Percentiles rank a stretch among this genome's conserved stretches.
Conservation (phyloP, 2,797 vertebrate species). For the Ctenopoma multispine region DNA sequence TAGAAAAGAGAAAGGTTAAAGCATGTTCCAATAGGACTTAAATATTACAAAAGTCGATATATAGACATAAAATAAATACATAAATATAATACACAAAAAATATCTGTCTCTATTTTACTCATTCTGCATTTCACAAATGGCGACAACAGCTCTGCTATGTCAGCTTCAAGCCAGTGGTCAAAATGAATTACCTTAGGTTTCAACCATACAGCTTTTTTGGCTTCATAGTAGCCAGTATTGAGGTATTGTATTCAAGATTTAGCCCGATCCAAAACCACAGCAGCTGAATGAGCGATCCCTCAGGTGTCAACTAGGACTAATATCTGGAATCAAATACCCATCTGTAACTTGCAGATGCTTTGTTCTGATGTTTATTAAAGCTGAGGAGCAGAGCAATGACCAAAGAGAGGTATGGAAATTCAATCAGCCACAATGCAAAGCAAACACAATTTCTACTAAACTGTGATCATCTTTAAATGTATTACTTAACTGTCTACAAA, state of each 20-base stretch:
- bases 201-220: conserved; percentile 28
- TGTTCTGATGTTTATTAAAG: conserved; percentile 1
- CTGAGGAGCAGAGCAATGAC: not conserved
- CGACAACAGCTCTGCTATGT: conserved; percentile 23
- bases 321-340: conserved; percentile 63
- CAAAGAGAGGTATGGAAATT: conserved; percentile 28
- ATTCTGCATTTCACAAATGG: conserved; percentile 9
- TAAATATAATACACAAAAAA: not conserved
- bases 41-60: not conserved
- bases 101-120: not conserved
- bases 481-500: not conserved
- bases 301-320: conserved; percentile 55
- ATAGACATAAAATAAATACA: too few species aligned
- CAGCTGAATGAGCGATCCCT: conserved; percentile 34
- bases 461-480: not conserved
- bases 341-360: conserved; percentile 44
- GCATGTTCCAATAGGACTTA: too few species aligned
- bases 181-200: conserved; percentile 52
- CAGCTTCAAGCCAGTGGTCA: conserved; percentile 37
- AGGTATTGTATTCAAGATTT: conserved; percentile 54
- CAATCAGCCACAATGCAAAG: conserved; percentile 10
- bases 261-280: conserved; percentile 57
- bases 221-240: conserved; percentile 37
- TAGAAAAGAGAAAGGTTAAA: not conserved
- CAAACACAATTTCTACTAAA: not conserved